Evolutionary conservation across 2,888 invertebrate species (phyloP).

Genomic region (Tyria jacobaeae): DNA sequence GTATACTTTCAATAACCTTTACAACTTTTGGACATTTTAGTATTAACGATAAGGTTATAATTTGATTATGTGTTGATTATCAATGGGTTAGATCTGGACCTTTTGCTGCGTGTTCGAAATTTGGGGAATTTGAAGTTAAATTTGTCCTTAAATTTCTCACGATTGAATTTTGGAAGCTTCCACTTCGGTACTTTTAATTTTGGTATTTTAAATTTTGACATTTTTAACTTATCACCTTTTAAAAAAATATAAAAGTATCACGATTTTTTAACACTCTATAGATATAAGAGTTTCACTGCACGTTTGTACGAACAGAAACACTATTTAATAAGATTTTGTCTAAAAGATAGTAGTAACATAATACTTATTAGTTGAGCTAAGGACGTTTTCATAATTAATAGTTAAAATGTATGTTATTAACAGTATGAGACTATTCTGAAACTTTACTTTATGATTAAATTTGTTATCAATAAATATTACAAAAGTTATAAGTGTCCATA

Average conservation of each 20-base stretch:
- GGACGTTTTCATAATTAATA: no score
- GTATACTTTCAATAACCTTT: no score
- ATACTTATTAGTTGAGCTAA: no score
- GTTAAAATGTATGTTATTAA: no score
- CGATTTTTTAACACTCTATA: neutral
- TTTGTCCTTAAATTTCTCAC: constrained; percentile 1
- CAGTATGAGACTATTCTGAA: no score
- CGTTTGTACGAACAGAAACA: neutral
- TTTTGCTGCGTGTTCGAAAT: constrained; percentile 4
- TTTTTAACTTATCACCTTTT: neutral
- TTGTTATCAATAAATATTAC: neutral
- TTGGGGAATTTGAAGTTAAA: constrained; percentile 2
- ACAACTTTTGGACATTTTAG: no score
- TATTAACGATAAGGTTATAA: neutral
- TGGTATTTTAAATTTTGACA: constrained; percentile 2
- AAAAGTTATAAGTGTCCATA: neutral
- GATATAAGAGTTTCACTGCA: neutral
- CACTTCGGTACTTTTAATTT: constrained; percentile 2
- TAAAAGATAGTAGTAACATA: no score
- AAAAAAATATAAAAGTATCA: neutral
- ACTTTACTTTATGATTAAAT: no score
- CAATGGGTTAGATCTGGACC: neutral
- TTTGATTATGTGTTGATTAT: neutral
- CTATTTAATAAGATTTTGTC: no score
- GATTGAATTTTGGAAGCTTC: constrained; percentile 1